A percentile compares a stretch with the other conserved stretches of the same genome.
phyloP scores from a whole-genome alignment of 1,140 invertebrate genomes.

The Euwallacea similis region DNA sequence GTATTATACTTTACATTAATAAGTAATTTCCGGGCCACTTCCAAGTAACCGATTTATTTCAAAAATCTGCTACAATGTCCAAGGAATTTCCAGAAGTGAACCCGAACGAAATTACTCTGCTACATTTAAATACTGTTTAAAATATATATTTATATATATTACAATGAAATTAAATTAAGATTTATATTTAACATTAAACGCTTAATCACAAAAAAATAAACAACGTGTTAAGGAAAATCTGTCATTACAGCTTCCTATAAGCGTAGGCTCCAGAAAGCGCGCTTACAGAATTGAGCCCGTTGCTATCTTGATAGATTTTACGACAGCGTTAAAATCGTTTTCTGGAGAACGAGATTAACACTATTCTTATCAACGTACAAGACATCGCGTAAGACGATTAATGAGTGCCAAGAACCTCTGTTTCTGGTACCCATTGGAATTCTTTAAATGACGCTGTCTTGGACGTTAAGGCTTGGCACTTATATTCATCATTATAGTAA shows the following conservation, averaged over 20 bases:
- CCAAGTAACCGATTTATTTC: neutral
- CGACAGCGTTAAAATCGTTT: conserved; percentile 47
- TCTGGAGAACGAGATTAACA: conserved; percentile 49
- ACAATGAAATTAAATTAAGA: conserved; percentile 19
- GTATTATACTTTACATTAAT: conserved; percentile 38
- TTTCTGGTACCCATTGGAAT: too few species aligned
- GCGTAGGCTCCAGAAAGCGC: conserved; percentile 47
- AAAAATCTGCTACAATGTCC: neutral
- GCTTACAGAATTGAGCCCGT: conserved; percentile 53
- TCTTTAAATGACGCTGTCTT: too few species aligned
- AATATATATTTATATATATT: conserved; percentile 28
- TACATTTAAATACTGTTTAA: conserved; percentile 19
- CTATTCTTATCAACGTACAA: conserved; percentile 2
- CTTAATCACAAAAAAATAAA: conserved; percentile 4
- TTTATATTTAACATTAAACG: conserved; percentile 4
- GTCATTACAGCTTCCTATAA: conserved; percentile 40
- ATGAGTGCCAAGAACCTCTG: neutral
- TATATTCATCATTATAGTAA: neutral
- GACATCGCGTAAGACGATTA: neutral
- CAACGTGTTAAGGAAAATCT: conserved; percentile 39
- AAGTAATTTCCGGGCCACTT: neutral
- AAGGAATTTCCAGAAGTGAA: neutral
- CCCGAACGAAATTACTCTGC: neutral
- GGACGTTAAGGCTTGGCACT: conserved; percentile 4
- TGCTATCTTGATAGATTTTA: conserved; percentile 47